Percentiles rank a stretch among this genome's conserved stretches.
Conservation (phyloP, 2,797 vertebrate genomes). For the Arremon aurantiirostris region DNA sequence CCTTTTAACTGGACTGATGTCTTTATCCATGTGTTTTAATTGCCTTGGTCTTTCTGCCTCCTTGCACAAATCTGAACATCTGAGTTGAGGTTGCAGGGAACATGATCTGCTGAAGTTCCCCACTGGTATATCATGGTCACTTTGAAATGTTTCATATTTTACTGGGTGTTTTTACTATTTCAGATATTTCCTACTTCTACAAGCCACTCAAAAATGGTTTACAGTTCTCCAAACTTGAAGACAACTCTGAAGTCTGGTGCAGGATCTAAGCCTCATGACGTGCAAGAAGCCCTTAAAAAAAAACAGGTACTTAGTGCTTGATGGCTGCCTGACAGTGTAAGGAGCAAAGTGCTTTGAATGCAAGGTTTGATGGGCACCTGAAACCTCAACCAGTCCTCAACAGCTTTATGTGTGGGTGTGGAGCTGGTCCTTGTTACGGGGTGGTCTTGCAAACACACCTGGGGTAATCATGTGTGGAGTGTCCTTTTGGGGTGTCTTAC, state of each 20-base stretch:
- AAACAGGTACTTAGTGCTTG: conserved; percentile 82
- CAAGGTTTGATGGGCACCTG: neutral
- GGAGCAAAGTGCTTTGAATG: neutral
- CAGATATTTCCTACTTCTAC: conserved; percentile 74
- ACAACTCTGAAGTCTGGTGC: conserved; percentile 81
- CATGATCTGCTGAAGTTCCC: neutral
- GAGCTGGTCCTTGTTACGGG: accelerated
- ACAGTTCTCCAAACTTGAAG: conserved; percentile 82
- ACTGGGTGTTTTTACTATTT: neutral
- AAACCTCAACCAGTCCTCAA: neutral
- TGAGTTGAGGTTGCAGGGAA: neutral
- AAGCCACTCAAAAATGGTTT: conserved; percentile 84
- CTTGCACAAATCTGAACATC: neutral
- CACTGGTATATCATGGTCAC: accelerated
- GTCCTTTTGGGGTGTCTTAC: neutral
- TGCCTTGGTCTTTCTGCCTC: neutral
- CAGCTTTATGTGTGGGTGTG: neutral
- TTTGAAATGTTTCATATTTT: neutral
- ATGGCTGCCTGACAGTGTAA: neutral
- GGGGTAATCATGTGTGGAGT: neutral
- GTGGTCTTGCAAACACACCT: accelerated
- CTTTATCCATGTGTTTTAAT: neutral
- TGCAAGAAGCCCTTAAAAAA: conserved; percentile 92
- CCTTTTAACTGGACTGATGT: neutral
- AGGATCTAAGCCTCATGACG: conserved; percentile 86